Conservation (phyloP, 2,797 vertebrate genomes). For the Threskiornis aethiopicus region DNA sequence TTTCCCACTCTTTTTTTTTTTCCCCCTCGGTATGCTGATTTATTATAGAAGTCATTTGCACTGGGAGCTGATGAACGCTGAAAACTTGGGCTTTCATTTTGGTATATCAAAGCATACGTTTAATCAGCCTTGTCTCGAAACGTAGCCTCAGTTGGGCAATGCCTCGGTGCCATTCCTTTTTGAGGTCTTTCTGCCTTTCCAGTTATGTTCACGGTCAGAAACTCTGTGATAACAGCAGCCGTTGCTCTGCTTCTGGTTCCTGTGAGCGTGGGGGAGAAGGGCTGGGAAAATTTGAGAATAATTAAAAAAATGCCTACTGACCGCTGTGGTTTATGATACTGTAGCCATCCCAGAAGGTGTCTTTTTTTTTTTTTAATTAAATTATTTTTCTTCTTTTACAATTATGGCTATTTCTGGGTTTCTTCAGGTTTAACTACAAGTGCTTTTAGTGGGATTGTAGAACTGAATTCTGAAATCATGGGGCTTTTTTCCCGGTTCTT, state of each 20-base stretch:
- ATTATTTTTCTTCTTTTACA: not conserved
- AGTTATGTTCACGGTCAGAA: not conserved
- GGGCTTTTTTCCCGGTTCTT: not conserved
- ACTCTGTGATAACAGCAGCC: not conserved
- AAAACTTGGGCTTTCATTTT: not conserved
- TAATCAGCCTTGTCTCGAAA: not conserved
- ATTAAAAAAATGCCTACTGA: not conserved
- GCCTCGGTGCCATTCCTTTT: not conserved
- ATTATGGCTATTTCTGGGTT: not conserved
- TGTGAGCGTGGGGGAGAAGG: not conserved
- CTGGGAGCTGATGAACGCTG: not conserved
- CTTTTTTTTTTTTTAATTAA: not conserved
- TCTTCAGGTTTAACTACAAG: not conserved
- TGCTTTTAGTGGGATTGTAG: not conserved
- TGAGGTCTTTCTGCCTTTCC: not conserved
- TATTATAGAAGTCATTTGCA: not conserved
- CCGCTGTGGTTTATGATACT: fast-evolving
- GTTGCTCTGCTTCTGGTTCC: not conserved
- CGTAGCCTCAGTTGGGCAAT: not conserved
- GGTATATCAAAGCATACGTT: not conserved
- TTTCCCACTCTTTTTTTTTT: not conserved
- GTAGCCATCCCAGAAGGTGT: not conserved
- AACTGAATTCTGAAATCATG: not conserved
- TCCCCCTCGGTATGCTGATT: not conserved
- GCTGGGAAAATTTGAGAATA: not conserved